Evolutionary conservation across 2,797 vertebrate species (phyloP).

Genomic region (Artibeus jamaicensis): DNA sequence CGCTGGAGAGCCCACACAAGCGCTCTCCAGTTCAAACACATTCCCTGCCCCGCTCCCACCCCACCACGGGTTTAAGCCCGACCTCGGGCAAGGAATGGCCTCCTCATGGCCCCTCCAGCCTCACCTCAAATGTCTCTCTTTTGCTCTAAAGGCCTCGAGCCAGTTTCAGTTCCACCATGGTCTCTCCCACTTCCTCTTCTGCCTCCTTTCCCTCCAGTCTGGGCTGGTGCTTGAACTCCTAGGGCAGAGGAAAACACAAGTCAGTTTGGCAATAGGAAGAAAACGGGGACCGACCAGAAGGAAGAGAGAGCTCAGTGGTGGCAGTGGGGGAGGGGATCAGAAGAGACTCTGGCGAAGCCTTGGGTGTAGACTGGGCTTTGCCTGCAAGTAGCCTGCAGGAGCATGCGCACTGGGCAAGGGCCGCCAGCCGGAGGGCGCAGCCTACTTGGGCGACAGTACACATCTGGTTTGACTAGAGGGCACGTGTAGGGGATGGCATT

Average conservation of each 20-base stretch:
- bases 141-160: rapidly evolving
- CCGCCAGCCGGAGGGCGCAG: background rate
- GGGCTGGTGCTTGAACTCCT: too few species aligned
- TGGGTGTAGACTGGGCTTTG: background rate
- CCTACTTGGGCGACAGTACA: too few species aligned
- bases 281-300: background rate
- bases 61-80: background rate
- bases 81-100: background rate
- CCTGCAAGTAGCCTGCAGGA: background rate
- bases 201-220: background rate
- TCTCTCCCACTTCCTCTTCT: background rate
- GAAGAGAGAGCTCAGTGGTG: background rate
- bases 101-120: background rate
- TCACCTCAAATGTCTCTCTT: background rate
- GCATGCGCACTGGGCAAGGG: rapidly evolving
- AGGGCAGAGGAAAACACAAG: background rate
- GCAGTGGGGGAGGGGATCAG: background rate
- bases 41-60: too few species aligned
- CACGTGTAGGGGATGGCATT: background rate
- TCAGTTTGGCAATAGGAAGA: background rate
- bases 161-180: background rate
- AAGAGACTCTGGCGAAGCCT: background rate
- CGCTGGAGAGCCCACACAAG: background rate
- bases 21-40: background rate
- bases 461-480: background rate